phyloP scores from a whole-genome alignment of 2,113 vertebrate species.

The Falcunculus frontatus region DNA sequence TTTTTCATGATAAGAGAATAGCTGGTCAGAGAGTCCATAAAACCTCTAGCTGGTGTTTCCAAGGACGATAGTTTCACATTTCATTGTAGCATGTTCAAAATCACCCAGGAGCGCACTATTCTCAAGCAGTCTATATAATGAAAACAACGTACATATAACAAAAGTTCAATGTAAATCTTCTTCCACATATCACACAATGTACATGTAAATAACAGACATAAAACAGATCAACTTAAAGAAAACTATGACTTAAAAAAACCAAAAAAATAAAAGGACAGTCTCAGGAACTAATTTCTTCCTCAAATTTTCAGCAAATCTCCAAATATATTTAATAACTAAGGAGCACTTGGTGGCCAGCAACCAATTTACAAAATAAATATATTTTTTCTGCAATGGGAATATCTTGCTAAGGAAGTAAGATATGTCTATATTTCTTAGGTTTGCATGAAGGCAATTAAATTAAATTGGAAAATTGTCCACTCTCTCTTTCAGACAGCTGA shows the following conservation, averaged over 20 bases:
- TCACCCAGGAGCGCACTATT: constrained; percentile 87
- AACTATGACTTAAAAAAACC: not conserved
- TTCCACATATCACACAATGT: constrained; percentile 59
- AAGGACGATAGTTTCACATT: constrained; percentile 80
- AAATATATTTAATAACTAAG: constrained; percentile 71
- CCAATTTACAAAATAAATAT: constrained; percentile 60
- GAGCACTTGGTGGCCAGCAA: constrained; percentile 72
- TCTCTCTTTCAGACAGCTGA: constrained; percentile 22
- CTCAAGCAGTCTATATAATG: constrained; percentile 92
- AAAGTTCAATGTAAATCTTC: constrained; percentile 73
- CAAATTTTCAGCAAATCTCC: constrained; percentile 67
- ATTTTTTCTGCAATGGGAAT: constrained; percentile 44
- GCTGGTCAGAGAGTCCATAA: constrained; percentile 74
- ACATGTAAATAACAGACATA: constrained; percentile 66
- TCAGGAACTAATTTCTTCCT: constrained; percentile 68
- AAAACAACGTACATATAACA: constrained; percentile 85
- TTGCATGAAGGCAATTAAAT: constrained; percentile 70
- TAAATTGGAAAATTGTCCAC: constrained; percentile 58
- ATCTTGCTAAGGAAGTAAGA: constrained; percentile 38
- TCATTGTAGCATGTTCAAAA: constrained; percentile 84
- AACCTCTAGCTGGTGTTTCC: constrained; percentile 86
- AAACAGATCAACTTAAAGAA: constrained; percentile 22
- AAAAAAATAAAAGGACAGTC: not conserved
- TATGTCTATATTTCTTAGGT: constrained; percentile 50
- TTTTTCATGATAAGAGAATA: constrained; percentile 57